Base-by-base conservation (phyloP, 1,140 invertebrate species). In the Mycetomoellerius zeteki region DNA sequence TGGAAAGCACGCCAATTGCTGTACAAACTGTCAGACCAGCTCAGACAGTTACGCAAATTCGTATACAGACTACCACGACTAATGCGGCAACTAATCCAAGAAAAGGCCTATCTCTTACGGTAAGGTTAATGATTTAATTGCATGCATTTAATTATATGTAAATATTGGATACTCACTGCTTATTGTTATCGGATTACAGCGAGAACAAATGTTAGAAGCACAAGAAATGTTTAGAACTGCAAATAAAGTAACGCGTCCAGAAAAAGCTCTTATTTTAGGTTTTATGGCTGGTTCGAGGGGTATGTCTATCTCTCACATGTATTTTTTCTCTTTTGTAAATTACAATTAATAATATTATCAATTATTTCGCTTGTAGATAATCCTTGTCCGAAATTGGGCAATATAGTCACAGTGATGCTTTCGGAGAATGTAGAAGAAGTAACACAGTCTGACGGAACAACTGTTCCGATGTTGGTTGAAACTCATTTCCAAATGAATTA, bases 401-500 rank as follows among this genome's bases (percentile, higher is more conserved):
- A 98, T 93, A 98, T 99, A 91, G 97, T 99, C 0, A 99, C 98
- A 65, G 99, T 99, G 77, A 98, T 98, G 95, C 95, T 99, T 54
- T 98, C 97, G 81, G 98, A 99, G 93, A 97, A 98, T 94, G 96
- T 98, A 90, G 98, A 99, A 93, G 97, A 97, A 85, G 97, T 98
- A 0, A 95, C 96, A 8, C 97, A 98, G 90, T 94, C 97, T 0
- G 98, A 98, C 93, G 97, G 97, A 82, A 97, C 96, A 0, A 96
- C 96, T 71, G 95, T 97, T 0, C 97, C 97, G 0, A 97, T 98
- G 96, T 96, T 98, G 62, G 98, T 98, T 0, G 98, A 99, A 94
- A 99, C 98, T 16, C 98, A 99, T 95, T 99, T 99, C 96, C 98
- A 99, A 95, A 99, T 99, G 98, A 99, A 99, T 95, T 99, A 99